A percentile compares a stretch with the other conserved stretches of the same genome.
phyloP scores from a whole-genome alignment of 1,140 invertebrate species.

The Heliconius hewitsoni region DNA sequence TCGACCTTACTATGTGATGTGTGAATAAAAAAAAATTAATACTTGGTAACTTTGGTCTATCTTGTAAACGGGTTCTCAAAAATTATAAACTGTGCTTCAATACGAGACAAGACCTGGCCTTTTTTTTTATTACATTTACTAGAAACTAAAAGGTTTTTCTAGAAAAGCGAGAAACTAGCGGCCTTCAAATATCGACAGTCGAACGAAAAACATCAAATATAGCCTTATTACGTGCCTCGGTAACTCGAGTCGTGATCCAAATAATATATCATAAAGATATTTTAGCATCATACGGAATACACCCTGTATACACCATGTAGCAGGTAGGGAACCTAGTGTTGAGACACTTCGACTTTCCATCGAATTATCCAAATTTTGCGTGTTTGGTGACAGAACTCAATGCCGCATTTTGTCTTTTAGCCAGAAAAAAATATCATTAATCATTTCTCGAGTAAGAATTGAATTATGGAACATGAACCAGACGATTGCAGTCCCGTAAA shows the following conservation, averaged over 20 bases:
- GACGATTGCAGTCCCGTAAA: too few species aligned
- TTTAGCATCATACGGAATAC: neutral
- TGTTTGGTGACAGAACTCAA: neutral
- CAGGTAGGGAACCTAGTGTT: neutral
- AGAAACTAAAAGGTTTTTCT: neutral
- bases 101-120: neutral
- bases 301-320: too few species aligned
- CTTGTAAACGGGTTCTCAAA: too few species aligned
- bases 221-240: slow-evolving; percentile 2
- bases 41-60: too few species aligned
- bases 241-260: neutral
- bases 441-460: too few species aligned
- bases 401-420: neutral
- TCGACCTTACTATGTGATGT: too few species aligned
- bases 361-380: neutral
- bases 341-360: neutral
- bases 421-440: neutral
- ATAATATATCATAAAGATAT: neutral
- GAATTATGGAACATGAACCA: too few species aligned
- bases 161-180: slow-evolving; percentile 1
- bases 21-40: too few species aligned
- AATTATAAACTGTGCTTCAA: neutral
- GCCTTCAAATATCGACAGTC: neutral
- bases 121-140: neutral
- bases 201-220: neutral